Evolutionary conservation across 2,797 vertebrate genomes (phyloP), one percentile per base, ranked within the genome.

Genomic region (Caiman crocodilus): DNA sequence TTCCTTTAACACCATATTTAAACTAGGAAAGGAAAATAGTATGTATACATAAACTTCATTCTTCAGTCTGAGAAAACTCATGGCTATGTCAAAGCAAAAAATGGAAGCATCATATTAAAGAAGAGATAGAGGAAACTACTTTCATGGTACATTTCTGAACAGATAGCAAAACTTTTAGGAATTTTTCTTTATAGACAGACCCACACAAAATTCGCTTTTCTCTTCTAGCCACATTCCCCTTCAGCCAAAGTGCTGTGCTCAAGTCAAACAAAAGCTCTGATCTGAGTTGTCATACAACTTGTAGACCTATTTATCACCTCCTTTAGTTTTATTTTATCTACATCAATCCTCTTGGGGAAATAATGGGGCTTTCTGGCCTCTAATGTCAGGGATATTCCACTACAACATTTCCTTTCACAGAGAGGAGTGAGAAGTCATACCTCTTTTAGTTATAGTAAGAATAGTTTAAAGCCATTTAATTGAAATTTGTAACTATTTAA

Each of bases 11-110:
- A 79, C n/a, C 25, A 79, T 76, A 64, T 23, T 3, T 50, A 79
- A 60, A 82, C 13, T 9, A 87, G 77, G 26, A 81, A 89, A 88
- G 76, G 1, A 75, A 84, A 79, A 14, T 11, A 61, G 9, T 86
- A 23, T 92, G 93, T 92, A 55, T 87, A 84, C 84, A 30, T 28
- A 83, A 76, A 14, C 26, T 58, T 93, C 76, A 2, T 14, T 88
- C 21, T 84, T 88, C 35, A 55, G 18, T 64, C 23, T 80, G 64
- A 67, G 84, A 76, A 89, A 94, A 92, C 14, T 2, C 9, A 69
- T 5, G 5, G 65, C 30, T 69, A 21, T 42, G 7, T n/a, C 1
- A 11, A 0, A 64, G 3, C 0, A 21, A 42, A 90, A 83, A 73
- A 7, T 32, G 18, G 30, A 69, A 60, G 23, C 3, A 50, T 71